phyloP scores from a whole-genome alignment of 1,140 invertebrate species.

The Phymastichus coffea region DNA sequence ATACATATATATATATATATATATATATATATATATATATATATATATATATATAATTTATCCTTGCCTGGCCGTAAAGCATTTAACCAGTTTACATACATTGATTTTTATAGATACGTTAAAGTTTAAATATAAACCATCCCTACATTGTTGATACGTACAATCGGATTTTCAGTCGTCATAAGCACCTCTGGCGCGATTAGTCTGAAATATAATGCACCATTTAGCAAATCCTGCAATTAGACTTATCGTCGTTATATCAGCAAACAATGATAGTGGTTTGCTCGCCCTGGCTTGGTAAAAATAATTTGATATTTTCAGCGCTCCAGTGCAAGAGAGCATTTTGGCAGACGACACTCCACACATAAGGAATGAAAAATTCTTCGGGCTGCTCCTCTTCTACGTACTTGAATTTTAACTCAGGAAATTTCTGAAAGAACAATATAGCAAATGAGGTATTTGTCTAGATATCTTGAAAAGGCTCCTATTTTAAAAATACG shows the following conservation, averaged over 20 bases:
- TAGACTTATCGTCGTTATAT: conserved; percentile 33
- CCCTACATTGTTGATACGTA: background rate
- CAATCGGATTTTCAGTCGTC: conserved; percentile 27
- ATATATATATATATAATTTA: conserved; percentile 23
- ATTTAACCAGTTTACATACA: conserved; percentile 4
- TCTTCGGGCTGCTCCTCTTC: conserved; percentile 98
- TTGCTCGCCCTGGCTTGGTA: conserved; percentile 46
- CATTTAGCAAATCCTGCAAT: conserved; percentile 17
- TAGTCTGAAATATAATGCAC: background rate
- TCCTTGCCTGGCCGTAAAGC: conserved; percentile 14
- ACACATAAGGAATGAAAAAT: conserved; percentile 99
- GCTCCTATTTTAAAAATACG: conserved; percentile 27
- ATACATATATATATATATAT: too few relatives aligned
- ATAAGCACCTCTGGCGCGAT: too few relatives aligned
- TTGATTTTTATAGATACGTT: conserved; percentile 20
- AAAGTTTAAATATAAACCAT: conserved; percentile 25
- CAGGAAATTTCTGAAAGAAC: conserved; percentile 89
- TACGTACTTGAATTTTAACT: conserved; percentile 98
- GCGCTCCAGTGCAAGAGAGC: conserved; percentile 80
- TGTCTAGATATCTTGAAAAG: background rate
- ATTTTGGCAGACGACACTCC: conserved; percentile 84
- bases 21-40: too few relatives aligned
- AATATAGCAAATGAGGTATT: conserved; percentile 10
- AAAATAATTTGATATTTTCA: conserved; percentile 59
- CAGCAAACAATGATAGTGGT: conserved; percentile 55